phyloP scores from a whole-genome alignment of 64 coral and sea anemone genomes.

The Montipora sp. region DNA sequence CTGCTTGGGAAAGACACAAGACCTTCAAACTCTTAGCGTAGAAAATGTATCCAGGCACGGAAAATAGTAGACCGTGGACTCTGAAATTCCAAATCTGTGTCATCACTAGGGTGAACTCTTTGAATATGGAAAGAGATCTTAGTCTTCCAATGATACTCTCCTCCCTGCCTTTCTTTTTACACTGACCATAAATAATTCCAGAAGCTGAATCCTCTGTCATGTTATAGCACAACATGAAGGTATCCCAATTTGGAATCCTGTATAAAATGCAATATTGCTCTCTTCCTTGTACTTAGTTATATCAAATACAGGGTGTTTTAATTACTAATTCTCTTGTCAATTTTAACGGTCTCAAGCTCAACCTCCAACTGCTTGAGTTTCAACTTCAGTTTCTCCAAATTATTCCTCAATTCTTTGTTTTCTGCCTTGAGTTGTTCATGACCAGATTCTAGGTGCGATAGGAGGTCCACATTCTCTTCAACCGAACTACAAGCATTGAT shows the following conservation, averaged over 20 bases:
- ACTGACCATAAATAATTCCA: conserved; percentile 3
- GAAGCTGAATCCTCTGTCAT: conserved; percentile 31
- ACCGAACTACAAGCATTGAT: too few species aligned
- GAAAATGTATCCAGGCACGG: conserved; percentile 56
- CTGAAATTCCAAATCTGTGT: conserved; percentile 33
- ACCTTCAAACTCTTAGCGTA: conserved; percentile 37
- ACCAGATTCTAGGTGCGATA: too few species aligned
- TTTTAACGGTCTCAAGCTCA: too few species aligned
- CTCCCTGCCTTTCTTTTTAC: neutral
- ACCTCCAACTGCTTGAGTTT: too few species aligned
- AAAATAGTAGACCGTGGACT: conserved; percentile 24
- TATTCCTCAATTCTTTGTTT: too few species aligned
- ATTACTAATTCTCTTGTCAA: too few species aligned
- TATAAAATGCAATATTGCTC: conserved; percentile 43
- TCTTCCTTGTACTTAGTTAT: neutral
- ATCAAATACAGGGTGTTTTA: too few species aligned
- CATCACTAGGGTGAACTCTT: neutral
- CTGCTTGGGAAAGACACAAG: conserved; percentile 13
- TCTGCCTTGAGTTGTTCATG: too few species aligned
- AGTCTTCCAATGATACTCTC: neutral
- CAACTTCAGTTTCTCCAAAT: too few species aligned
- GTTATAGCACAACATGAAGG: conserved; percentile 19
- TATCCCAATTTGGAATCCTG: conserved; percentile 35
- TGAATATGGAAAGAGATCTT: too few species aligned
- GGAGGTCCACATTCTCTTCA: too few species aligned